Evolutionary conservation across 2,797 vertebrate genomes (phyloP).

Genomic region (Anguilla pacifica): DNA sequence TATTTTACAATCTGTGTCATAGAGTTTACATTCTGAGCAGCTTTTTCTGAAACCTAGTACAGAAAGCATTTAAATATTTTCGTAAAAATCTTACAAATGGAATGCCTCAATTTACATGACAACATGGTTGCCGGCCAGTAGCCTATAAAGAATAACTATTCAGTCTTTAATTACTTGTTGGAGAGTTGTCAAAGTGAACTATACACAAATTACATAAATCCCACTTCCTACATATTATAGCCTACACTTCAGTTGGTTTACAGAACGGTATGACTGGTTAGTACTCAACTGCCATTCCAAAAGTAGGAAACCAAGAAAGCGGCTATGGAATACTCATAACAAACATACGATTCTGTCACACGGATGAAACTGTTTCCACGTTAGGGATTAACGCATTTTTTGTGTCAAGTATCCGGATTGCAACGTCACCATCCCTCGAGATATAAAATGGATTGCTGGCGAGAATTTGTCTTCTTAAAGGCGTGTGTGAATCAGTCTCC

Average conservation of each 20-base stretch:
- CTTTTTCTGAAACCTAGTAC: background rate
- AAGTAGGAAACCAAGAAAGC: background rate
- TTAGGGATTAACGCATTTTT: background rate
- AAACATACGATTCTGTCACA: background rate
- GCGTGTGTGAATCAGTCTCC: constrained; percentile 15
- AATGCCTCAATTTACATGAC: background rate
- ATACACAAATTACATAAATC: background rate
- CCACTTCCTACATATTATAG: background rate
- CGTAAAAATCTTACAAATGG: background rate
- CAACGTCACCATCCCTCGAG: constrained; percentile 25
- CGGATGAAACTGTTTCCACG: background rate
- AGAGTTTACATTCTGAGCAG: background rate
- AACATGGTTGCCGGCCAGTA: background rate
- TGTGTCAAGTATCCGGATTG: constrained; percentile 1
- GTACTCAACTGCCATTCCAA: too few relatives aligned
- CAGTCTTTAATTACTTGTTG: constrained; percentile 15
- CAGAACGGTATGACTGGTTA: background rate
- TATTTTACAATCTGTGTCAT: background rate
- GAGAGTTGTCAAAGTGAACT: background rate
- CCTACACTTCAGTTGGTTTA: background rate
- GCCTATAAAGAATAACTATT: background rate
- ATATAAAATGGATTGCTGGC: constrained; percentile 31
- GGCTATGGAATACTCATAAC: too few relatives aligned
- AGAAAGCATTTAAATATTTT: background rate
- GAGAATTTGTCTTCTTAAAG: constrained; percentile 3